Percentiles rank a stretch among this genome's conserved stretches.
phyloP scores from a whole-genome alignment of 2,888 invertebrate species.

The Nebria brevicollis region DNA sequence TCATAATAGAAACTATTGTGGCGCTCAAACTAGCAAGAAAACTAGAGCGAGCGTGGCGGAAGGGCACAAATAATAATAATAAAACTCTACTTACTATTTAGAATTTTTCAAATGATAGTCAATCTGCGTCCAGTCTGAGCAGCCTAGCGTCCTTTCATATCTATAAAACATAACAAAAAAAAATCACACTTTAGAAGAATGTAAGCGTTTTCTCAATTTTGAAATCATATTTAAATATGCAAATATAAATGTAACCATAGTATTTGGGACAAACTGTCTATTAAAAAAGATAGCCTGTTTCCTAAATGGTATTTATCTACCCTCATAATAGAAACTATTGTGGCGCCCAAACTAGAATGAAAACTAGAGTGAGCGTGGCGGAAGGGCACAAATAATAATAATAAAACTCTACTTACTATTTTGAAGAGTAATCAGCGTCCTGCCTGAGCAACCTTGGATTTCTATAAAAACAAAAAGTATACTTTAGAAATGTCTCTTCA shows the following conservation, averaged over 20 bases:
- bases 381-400: not conserved
- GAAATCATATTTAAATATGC: not conserved
- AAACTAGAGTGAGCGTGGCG: slow-evolving; percentile 29
- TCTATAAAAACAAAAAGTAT: too few relatives aligned
- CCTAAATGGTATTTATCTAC: slow-evolving; percentile 34
- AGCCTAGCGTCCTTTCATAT: too few relatives aligned
- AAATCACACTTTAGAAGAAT: too few relatives aligned
- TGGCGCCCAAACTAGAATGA: slow-evolving; percentile 32
- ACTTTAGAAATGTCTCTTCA: not conserved
- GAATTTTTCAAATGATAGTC: not conserved
- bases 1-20: slow-evolving; percentile 19
- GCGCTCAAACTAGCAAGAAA: slow-evolving; percentile 27
- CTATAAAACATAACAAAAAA: too few relatives aligned
- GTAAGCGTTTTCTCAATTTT: too few relatives aligned
- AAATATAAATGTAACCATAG: slow-evolving; percentile 24
- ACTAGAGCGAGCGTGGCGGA: slow-evolving; percentile 34
- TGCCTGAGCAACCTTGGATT: too few relatives aligned
- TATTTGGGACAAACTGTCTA: slow-evolving; percentile 27
- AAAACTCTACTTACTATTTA: not conserved
- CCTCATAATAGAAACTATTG: slow-evolving; percentile 19
- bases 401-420: not conserved
- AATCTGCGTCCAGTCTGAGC: not conserved
- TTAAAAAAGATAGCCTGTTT: slow-evolving; percentile 31
- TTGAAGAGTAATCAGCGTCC: not conserved
- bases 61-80: not conserved